These are phyloP conservation scores for Chelon labrosus DNA, from an alignment of 2,797 vertebrate species.

Conservation along the genomic window DNA sequence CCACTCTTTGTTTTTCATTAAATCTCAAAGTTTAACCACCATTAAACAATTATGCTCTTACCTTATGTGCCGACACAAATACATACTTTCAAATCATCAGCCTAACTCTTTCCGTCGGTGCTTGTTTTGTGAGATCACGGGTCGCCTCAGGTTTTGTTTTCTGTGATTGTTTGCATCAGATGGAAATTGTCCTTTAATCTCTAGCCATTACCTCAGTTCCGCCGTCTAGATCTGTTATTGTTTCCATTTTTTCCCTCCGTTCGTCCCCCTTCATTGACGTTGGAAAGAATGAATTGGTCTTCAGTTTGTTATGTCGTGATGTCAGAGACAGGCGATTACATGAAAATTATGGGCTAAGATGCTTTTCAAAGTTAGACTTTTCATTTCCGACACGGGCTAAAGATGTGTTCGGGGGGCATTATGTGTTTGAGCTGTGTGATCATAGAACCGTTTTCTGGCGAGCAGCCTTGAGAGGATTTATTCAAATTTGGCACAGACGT, in stretches of 20 bases:
- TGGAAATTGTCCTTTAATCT: constrained; percentile 35
- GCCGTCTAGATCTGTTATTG: constrained; percentile 5
- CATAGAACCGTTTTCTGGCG: too few species aligned
- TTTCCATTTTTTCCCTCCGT: constrained; percentile 1
- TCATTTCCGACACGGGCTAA: not conserved
- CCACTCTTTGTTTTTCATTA: constrained; percentile 15
- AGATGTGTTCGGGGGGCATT: not conserved
- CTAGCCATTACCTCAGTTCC: constrained; percentile 15
- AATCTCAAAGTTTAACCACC: constrained; percentile 14
- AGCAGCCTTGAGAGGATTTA: too few species aligned
- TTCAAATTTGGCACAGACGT: too few species aligned
- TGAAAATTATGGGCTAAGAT: constrained; percentile 13
- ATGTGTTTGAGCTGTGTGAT: too few species aligned
- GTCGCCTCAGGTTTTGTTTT: constrained; percentile 35
- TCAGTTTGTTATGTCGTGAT: constrained; percentile 30
- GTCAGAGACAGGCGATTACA: not conserved
- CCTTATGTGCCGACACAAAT: constrained; percentile 12
- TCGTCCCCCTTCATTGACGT: not conserved
- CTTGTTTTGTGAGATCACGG: constrained; percentile 30
- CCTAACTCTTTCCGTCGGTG: constrained; percentile 10
- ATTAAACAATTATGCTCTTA: constrained; percentile 22
- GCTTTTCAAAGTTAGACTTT: constrained; percentile 19
- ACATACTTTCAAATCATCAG: constrained; percentile 14
- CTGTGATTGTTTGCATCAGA: constrained; percentile 37
- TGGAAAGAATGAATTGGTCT: constrained; percentile 8